Evolutionary conservation across 1,140 invertebrate genomes (phyloP), one percentile per base, ranked within the genome.

Genomic region (Dendrolimus punctatus): DNA sequence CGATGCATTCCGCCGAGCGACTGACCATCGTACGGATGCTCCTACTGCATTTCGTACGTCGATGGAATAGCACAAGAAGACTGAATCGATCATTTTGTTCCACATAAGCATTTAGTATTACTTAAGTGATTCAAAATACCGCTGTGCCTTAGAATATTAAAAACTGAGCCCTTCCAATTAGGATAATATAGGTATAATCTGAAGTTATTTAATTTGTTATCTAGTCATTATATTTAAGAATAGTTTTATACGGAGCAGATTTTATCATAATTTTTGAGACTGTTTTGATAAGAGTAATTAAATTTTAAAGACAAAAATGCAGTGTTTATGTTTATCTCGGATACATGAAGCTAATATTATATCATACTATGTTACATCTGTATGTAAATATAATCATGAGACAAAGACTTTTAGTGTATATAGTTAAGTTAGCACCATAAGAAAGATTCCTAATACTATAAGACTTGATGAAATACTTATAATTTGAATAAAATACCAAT

Each of bases 361-460:
- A 23, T 23, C 23, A 23, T 23, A 23, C 23, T 23, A 3, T 23
- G 23, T 23, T 23, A 23, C 23, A 23, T 23, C 23, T 23, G 23
- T 23, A 23, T 23, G 23, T 23, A 23, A 23, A 39, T 46, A 45
- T 44, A 44, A 37, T 68, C 53, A 73, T 74, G 75, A 81, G 75
- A 80, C 76, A 81, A 84, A 84, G 80, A 81, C 78, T 84, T 70
- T 56, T 73, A 64, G 49, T 80, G 72, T 80, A 79, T 40, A 78
- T 74, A 77, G 43, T 65, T 71, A 76, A 53, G 53, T 10, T 82
- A 80, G 80, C 55, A 84, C 76, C 77, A 50, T 82, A 85, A 81
- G 75, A 74, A 44, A 80, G 72, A 82, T 85, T 85, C 81, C 81
- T 85, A 85, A 81, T 82, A 82, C 65, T 73, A 66, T 82, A 80